Evolutionary conservation across 1,140 invertebrate species (phyloP).

Genomic region (Thaumetopoea pityocampa): DNA sequence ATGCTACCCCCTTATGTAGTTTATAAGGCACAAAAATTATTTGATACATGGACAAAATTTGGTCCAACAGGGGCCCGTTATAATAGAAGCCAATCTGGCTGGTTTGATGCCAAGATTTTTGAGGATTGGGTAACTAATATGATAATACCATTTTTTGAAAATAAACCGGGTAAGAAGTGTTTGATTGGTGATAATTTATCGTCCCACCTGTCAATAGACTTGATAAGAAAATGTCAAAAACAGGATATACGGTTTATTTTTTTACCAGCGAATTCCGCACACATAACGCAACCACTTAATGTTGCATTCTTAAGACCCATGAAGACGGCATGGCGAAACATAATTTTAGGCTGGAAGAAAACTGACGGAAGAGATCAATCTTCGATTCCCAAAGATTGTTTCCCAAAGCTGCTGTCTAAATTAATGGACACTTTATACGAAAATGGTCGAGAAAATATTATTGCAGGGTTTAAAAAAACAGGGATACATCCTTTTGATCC

Average conservation of each 20-base stretch:
- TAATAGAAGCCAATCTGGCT: constrained; percentile 28
- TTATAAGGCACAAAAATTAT: constrained; percentile 34
- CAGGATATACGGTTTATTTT: constrained; percentile 8
- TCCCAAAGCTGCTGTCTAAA: constrained; percentile 9
- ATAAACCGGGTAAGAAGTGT: constrained; percentile 33
- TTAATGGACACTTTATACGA: constrained; percentile 6
- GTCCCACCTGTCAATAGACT: constrained; percentile 17
- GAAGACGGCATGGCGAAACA: constrained; percentile 10
- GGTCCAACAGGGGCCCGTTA: constrained; percentile 21
- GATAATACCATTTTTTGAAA: constrained; percentile 34
- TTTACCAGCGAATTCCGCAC: constrained; percentile 13
- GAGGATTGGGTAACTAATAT: constrained; percentile 16
- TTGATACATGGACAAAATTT: constrained; percentile 29
- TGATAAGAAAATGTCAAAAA: constrained; percentile 12
- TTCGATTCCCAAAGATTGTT: constrained; percentile 16
- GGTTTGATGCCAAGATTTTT: constrained; percentile 26
- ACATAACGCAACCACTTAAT: constrained; percentile 13
- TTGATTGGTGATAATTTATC: constrained; percentile 42
- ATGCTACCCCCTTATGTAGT: constrained; percentile 21
- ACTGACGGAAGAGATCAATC: constrained; percentile 10
- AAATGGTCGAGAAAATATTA: constrained; percentile 16
- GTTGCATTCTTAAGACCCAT: constrained; percentile 14
- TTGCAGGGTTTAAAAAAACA: constrained; percentile 15
- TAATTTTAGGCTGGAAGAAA: constrained; percentile 16
- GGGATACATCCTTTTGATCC: constrained; percentile 15